Evolutionary conservation across 1,140 invertebrate genomes (phyloP), one percentile per base, ranked within the genome.

Genomic region (Trichonephila inaurata): DNA sequence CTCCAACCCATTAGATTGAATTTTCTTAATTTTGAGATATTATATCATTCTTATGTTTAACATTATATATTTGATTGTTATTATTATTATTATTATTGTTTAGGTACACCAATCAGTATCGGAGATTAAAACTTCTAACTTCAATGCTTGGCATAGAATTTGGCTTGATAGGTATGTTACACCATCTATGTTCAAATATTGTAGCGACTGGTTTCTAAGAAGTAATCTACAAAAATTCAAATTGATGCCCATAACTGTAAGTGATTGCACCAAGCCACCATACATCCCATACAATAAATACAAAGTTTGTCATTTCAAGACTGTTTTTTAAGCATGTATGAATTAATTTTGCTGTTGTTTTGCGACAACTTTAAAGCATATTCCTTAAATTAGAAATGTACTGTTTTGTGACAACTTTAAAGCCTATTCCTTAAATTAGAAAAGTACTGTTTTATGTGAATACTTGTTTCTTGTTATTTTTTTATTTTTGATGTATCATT

Each of bases 21-120:
- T 51, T 51, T 51, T 51, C 44, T 51, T 51, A 12, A 51, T 51
- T 51, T 51, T 51, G 10, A 12, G 5, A 51, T 51, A 51, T 51
- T 51, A 6, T 51, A 40, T 40, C 33, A 40, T 51, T 51, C 51
- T 51, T 51, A 51, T 51, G 1, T 51, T 51, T 51, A 51, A 10
- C 10, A 51, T 51, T 51, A 51, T 51, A 12, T 10, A 51, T 51
- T 51, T 51, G 0, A 51, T 51, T 10, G 10, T 51, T 5, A 10
- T n/a, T n/a, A 51, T 5, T 10, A 8, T 51, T 51, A 0, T 51
- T 51, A 0, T 77, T 40, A 28, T 19, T 33, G 28, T 28, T 28
- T 96, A 98, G 98, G 97, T 96, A 95, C 98, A 98, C 96, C 96
- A 97, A 93, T 95, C 95, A 18, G 97, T 98, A 72, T 98, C 97